Percentiles rank a stretch among this genome's conserved stretches.
phyloP scores from a whole-genome alignment of 23 tunicate genomes.

The Trididemnum nubilum region DNA sequence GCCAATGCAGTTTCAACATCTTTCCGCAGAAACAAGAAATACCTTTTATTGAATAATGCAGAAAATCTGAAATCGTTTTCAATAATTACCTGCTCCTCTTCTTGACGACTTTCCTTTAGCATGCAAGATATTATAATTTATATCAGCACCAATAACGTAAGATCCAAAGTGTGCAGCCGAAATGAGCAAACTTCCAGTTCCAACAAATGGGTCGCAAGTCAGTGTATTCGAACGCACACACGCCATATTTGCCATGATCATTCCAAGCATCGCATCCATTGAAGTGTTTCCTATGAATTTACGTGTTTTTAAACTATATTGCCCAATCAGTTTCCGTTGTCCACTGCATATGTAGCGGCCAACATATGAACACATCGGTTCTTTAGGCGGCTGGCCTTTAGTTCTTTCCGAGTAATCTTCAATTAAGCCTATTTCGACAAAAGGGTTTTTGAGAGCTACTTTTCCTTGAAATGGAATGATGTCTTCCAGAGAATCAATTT shows the following conservation, averaged over 20 bases:
- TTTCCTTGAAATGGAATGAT: slow-evolving; percentile 76
- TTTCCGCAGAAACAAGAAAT: too few relatives aligned
- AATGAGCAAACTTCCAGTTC: slow-evolving; percentile 90
- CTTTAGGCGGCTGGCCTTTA: slow-evolving; percentile 28
- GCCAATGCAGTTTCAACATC: too few relatives aligned
- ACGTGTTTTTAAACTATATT: slow-evolving; percentile 69
- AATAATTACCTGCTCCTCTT: slow-evolving; percentile 66
- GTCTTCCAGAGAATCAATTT: slow-evolving; percentile 64
- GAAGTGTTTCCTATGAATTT: slow-evolving; percentile 96
- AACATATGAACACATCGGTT: slow-evolving; percentile 54
- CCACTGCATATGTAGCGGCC: slow-evolving; percentile 80
- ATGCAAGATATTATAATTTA: slow-evolving; percentile 88
- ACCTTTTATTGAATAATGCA: too few relatives aligned
- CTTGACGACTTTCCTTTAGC: slow-evolving; percentile 93
- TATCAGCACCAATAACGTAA: slow-evolving; percentile 89
- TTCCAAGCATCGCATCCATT: slow-evolving; percentile 86
- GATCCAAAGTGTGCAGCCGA: slow-evolving; percentile 91
- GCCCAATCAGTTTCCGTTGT: slow-evolving; percentile 67
- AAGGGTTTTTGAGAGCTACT: slow-evolving; percentile 62
- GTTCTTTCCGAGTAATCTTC: slow-evolving; percentile 70
- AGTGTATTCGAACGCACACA: slow-evolving; percentile 40
- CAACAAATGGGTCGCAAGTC: slow-evolving; percentile 95
- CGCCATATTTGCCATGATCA: slow-evolving; percentile 91
- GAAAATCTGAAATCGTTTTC: neutral
- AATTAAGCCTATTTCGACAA: slow-evolving; percentile 51